A percentile compares a stretch with the other conserved stretches of the same genome.
These are phyloP conservation scores for Ormyrus rosae DNA, from an alignment of 2,888 invertebrate species.

Conservation along the genomic window DNA sequence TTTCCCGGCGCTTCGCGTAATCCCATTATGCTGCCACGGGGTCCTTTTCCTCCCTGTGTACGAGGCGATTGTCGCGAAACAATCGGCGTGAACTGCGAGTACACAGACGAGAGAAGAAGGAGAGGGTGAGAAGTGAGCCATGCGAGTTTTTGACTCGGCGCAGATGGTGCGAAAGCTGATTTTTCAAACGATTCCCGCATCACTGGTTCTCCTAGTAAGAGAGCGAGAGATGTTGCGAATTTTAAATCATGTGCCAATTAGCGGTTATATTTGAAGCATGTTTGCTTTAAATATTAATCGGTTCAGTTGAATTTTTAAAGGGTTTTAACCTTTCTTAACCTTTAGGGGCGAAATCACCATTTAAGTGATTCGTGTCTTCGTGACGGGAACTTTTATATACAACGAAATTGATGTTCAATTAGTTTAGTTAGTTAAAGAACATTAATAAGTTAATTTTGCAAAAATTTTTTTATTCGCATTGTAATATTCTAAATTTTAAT, in stretches of 20 bases:
- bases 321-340: too few species aligned
- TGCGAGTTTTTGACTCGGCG: conserved; percentile 27
- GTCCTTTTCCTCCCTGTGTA: conserved; percentile 34
- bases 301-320: too few species aligned
- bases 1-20: neutral
- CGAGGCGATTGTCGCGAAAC: conserved; percentile 45
- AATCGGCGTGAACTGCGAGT: conserved; percentile 43
- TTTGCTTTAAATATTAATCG: too few species aligned
- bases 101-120: neutral
- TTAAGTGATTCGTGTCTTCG: too few species aligned
- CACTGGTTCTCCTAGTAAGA: neutral
- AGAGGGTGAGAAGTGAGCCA: conserved; percentile 41
- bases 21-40: conserved; percentile 33
- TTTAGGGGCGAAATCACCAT: too few species aligned
- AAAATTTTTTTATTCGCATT: too few species aligned
- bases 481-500: too few species aligned
- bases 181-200: conserved; percentile 28
- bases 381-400: neutral
- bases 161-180: conserved; percentile 44
- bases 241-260: too few species aligned
- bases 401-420: too few species aligned
- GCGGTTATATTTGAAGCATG: too few species aligned
- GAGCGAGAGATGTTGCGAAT: neutral
- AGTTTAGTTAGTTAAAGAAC: too few species aligned
- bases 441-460: too few species aligned